Percentiles rank a stretch among this genome's conserved stretches.
These are phyloP conservation scores for Oryzaephilus surinamensis DNA, from an alignment of 1,140 invertebrate genomes.

Conservation along the genomic window DNA sequence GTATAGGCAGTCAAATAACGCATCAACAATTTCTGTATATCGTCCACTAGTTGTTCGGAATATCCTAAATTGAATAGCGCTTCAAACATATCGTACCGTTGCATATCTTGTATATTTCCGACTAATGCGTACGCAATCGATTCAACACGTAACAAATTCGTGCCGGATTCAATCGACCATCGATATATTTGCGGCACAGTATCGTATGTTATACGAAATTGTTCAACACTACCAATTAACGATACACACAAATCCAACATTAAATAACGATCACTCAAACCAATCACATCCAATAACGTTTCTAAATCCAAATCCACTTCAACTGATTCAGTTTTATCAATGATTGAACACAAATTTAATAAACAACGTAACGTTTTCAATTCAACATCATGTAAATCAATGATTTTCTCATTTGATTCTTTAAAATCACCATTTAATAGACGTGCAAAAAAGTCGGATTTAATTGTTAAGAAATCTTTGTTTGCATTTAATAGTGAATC, in stretches of 20 bases:
- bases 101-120: constrained; percentile 35
- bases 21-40: constrained; percentile 25
- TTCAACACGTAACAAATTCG: constrained; percentile 45
- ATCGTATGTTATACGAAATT: constrained; percentile 36
- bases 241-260: constrained; percentile 45
- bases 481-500: constrained; percentile 47
- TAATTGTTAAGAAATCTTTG: constrained; percentile 46
- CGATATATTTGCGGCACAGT: constrained; percentile 43
- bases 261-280: constrained; percentile 52
- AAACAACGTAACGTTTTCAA: constrained; percentile 44
- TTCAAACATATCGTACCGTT: constrained; percentile 32
- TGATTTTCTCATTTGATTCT: constrained; percentile 47
- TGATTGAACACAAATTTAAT: constrained; percentile 40
- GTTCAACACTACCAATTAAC: constrained; percentile 43
- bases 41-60: constrained; percentile 25
- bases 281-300: constrained; percentile 51
- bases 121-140: constrained; percentile 43
- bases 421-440: constrained; percentile 55
- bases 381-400: constrained; percentile 45
- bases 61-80: constrained; percentile 27
- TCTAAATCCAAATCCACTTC: constrained; percentile 40
- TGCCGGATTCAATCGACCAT: constrained; percentile 45
- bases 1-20: constrained; percentile 17
- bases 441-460: constrained; percentile 52
- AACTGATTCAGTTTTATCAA: constrained; percentile 31